Evolutionary conservation across 53 echinoderm and acorn worm species (phyloP), one percentile per base, ranked within the genome.

Genomic region (Temnopleurus reevesii): DNA sequence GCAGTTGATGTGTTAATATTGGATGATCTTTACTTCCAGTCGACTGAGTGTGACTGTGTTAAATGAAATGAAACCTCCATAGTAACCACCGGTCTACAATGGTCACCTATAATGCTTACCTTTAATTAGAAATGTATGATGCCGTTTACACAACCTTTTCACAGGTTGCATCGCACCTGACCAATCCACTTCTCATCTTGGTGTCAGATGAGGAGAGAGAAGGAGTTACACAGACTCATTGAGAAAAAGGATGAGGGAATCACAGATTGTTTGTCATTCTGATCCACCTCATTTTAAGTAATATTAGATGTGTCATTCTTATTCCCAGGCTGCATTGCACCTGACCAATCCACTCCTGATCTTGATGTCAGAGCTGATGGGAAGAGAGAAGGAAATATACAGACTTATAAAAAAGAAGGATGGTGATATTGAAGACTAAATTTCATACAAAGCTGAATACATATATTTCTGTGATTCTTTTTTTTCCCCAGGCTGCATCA

Each of bases 191-290:
- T 4, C 90, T 97, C 58, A 94, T 90, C 24, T 92, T 97, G 95
- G 95, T 97, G 34, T 88, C 94, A 17, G 97, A 97, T 89, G 25
- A 90, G 95, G 90, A 90, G 95, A 57, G 92, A 95, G 81, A 84
- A 89, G 24, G 97, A 95, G 33, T 85, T 97, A 23, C 84, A 86
- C 25, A 79, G 45, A 21, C 18, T 95, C 21, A 55, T 97, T 24
- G 91, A 83, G 56, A 95, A 87, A 80, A 97, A 97, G 90, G 97
- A 97, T 76, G 90, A 84, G n/a, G 95, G 95, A 76, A 97, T 97
- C 46, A 95, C 93, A 29, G 97, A 97, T 76, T 95, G n/a, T n/a
- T n/a, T n/a, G n/a, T n/a, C n/a, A n/a, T n/a, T n/a, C n/a, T n/a
- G n/a, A n/a, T n/a, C n/a, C n/a, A n/a, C n/a, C n/a, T n/a, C n/a